Percentiles rank a stretch among this genome's conserved stretches.
Evolutionary conservation across 1,140 invertebrate genomes (phyloP).

Genomic region (Zaprionus tsacasi): DNA sequence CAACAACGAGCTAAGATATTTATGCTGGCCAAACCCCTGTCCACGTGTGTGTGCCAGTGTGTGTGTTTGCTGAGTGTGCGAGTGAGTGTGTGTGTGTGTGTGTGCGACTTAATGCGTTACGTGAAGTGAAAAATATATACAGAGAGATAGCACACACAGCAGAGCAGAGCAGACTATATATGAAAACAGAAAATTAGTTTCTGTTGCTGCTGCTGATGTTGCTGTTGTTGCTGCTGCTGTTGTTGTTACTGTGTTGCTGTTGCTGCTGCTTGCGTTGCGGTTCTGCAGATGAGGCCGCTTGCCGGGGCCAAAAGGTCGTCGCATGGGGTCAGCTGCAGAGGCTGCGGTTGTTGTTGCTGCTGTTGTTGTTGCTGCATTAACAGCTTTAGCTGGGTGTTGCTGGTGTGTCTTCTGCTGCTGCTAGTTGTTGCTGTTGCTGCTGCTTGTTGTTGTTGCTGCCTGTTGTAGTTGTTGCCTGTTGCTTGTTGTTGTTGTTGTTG

Average conservation of each 20-base stretch:
- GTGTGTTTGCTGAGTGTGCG: slow-evolving; percentile 15
- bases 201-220: slow-evolving; percentile 24
- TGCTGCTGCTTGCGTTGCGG: slow-evolving; percentile 28
- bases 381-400: slow-evolving; percentile 10
- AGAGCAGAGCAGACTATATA: slow-evolving; percentile 12
- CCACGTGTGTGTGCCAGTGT: slow-evolving; percentile 1
- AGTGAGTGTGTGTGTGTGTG: slow-evolving; percentile 25
- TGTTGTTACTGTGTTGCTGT: slow-evolving; percentile 10
- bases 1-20: slow-evolving; percentile 35
- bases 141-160: slow-evolving; percentile 5
- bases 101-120: slow-evolving; percentile 55
- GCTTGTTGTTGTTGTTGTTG: neutral
- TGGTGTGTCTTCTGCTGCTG: slow-evolving; percentile 1
- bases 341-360: slow-evolving; percentile 2
- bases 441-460: too few relatives aligned
- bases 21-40: slow-evolving; percentile 35
- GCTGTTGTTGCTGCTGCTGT: slow-evolving; percentile 9
- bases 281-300: slow-evolving; percentile 31
- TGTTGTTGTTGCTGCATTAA: slow-evolving; percentile 1
- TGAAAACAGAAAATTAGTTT: slow-evolving; percentile 74
- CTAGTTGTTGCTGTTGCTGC: too few relatives aligned
- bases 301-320: slow-evolving; percentile 48
- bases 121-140: slow-evolving; percentile 60
- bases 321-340: slow-evolving; percentile 8
- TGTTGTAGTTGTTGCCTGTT: slow-evolving; percentile 15